phyloP scores from a whole-genome alignment of 2,113 vertebrate genomes.

The Amphiprion ocellaris region DNA sequence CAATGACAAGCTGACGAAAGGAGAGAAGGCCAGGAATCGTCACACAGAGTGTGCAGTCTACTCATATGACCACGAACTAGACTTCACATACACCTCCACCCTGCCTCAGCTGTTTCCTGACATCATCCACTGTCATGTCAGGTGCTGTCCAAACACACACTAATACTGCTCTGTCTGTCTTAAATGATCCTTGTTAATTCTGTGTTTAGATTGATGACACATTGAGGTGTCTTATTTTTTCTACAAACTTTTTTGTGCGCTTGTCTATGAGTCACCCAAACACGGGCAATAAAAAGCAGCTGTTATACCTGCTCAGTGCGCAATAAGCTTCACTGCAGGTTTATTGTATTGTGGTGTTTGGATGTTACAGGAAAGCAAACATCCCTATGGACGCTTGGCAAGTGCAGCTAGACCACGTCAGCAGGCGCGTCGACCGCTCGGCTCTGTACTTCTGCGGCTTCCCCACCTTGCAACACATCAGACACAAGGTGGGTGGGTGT shows the following conservation, averaged over 20 bases:
- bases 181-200: background rate
- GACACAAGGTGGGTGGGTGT: constrained; percentile 86
- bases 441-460: constrained; percentile 97
- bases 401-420: constrained; percentile 86
- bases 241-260: too few relatives aligned
- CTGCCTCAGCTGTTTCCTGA: constrained; percentile 91
- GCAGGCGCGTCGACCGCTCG: constrained; percentile 87
- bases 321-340: background rate
- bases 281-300: too few relatives aligned
- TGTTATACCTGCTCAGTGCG: background rate
- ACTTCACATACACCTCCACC: constrained; percentile 86
- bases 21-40: constrained; percentile 90
- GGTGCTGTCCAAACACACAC: constrained; percentile 77
- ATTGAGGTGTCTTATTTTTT: background rate
- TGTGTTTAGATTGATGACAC: background rate
- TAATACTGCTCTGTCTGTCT: background rate
- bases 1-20: constrained; percentile 86
- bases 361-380: constrained; percentile 81
- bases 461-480: constrained; percentile 96
- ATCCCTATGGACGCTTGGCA: constrained; percentile 95
- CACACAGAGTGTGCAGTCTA: constrained; percentile 93
- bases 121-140: constrained; percentile 87
- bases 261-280: too few relatives aligned
- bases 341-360: constrained; percentile 20
- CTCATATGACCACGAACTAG: constrained; percentile 84